phyloP scores from a whole-genome alignment of 2,113 vertebrate species.

The Hippocampus comes region DNA sequence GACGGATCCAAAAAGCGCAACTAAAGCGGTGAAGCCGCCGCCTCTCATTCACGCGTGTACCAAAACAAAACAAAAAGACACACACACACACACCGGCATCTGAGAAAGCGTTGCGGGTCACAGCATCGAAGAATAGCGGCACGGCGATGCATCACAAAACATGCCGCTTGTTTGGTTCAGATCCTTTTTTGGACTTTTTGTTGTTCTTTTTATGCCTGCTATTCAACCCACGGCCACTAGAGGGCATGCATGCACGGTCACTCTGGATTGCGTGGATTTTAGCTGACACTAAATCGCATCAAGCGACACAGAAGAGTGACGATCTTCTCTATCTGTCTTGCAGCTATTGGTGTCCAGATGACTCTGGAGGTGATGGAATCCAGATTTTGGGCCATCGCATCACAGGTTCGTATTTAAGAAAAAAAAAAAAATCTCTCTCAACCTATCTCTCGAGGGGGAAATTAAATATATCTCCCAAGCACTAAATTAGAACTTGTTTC shows the following conservation, averaged over 20 bases:
- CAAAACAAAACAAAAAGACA: conserved; percentile 11
- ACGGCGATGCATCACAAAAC: neutral
- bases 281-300: too few species aligned
- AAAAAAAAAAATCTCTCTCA: neutral
- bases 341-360: conserved; percentile 65
- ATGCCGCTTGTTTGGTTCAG: neutral
- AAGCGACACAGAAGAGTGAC: too few species aligned
- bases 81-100: neutral
- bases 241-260: too few species aligned
- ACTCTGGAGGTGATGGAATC: conserved; percentile 52
- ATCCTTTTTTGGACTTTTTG: too few species aligned
- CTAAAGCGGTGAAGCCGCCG: conserved; percentile 30
- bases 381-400: conserved; percentile 49
- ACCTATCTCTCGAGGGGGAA: neutral
- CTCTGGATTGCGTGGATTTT: too few species aligned
- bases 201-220: too few species aligned
- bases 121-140: conserved; percentile 37
- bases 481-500: conserved; percentile 14
- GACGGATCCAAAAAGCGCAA: conserved; percentile 48
- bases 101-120: neutral
- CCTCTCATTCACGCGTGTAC: conserved; percentile 7
- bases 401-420: conserved; percentile 41
- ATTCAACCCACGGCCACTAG: too few species aligned
- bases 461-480: neutral
- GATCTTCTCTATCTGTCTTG: conserved; percentile 15